Evolutionary conservation across 2,797 vertebrate species (phyloP).

Genomic region (Semaprochilodus insignis): DNA sequence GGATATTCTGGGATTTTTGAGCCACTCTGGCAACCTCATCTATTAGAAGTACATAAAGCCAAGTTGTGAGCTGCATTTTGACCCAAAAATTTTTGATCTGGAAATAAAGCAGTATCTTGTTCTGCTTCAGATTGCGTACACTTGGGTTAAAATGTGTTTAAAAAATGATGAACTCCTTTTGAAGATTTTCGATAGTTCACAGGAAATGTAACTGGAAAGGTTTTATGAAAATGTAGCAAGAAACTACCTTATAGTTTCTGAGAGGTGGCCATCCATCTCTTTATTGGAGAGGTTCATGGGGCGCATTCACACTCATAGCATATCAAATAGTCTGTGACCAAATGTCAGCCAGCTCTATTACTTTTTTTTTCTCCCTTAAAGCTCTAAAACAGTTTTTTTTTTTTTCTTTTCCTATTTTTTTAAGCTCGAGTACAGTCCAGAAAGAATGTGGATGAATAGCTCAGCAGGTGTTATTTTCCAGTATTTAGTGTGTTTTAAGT

Average conservation of each 20-base stretch:
- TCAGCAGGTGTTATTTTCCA: constrained; percentile 14
- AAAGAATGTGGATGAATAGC: constrained; percentile 6
- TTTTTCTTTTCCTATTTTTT: not conserved
- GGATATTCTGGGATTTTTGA: not conserved
- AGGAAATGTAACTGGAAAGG: not conserved
- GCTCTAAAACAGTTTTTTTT: not conserved
- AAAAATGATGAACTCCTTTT: not conserved
- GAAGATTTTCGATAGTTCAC: not conserved
- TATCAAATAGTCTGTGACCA: not conserved
- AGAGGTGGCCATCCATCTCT: not conserved
- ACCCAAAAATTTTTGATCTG: not conserved
- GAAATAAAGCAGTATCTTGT: not conserved
- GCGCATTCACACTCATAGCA: not conserved
- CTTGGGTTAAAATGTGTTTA: too few relatives aligned
- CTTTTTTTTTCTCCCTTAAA: not conserved
- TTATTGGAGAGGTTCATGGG: not conserved
- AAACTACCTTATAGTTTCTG: not conserved
- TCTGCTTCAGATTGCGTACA: not conserved
- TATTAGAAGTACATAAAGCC: not conserved
- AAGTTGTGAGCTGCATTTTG: too few relatives aligned
- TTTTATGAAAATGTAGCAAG: constrained; percentile 8
- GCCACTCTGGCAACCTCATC: too few relatives aligned
- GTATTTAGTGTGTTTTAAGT: constrained; percentile 22
- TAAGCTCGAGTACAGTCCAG: not conserved
- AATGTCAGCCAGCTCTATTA: not conserved